Base-by-base conservation (phyloP, 1,140 invertebrate species). In the Tetramorium simillimum region DNA sequence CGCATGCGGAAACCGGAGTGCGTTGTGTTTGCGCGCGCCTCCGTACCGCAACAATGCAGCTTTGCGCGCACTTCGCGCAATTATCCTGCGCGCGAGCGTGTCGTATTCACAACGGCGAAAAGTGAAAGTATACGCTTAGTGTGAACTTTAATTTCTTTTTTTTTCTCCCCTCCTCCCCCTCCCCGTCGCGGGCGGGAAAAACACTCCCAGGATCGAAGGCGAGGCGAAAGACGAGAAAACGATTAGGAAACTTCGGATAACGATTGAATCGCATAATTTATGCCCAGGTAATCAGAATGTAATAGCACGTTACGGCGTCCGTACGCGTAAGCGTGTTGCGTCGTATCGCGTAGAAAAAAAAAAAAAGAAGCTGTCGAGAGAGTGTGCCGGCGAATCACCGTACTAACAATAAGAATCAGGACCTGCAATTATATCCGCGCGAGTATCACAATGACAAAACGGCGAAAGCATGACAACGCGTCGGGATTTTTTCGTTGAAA, bases 71-170 rank as follows among this genome's bases (percentile, higher is more conserved):
- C 76, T 9, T 65, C 24, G 67, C 80, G 80, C 69, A 82, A 82
- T 82, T 82, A 82, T 82, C 37, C 40, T 63, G 80, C 53, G 80
- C 67, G 80, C 80, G 69, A 84, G 53, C 80, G 80, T 75, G 69
- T 84, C 80, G 80, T 60, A 60, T 75, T 53, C 53, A 84, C 80
- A 84, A 84, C 72, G 18, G 80, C 80, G 80, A 75, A 73, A 75
- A 84, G 80, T 84, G 80, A 84, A 84, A 84, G 80, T 84, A 60
- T 84, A 60, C 69, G 46, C 4, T 40, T 28, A 70, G 46, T 51
- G 46, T 73, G 80, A 84, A 75, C 80, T 84, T 84, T 82, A 82
- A 82, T 84, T 84, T 84, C 69, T 84, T 75, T 51, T 60, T 33
- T n/a, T 24, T 16, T 10, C 16, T 24, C 14, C n/a, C 5, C 37